A percentile compares a stretch with the other conserved stretches of the same genome.
phyloP scores from a whole-genome alignment of 1,140 invertebrate genomes.

The Lasaia peninsularis region DNA sequence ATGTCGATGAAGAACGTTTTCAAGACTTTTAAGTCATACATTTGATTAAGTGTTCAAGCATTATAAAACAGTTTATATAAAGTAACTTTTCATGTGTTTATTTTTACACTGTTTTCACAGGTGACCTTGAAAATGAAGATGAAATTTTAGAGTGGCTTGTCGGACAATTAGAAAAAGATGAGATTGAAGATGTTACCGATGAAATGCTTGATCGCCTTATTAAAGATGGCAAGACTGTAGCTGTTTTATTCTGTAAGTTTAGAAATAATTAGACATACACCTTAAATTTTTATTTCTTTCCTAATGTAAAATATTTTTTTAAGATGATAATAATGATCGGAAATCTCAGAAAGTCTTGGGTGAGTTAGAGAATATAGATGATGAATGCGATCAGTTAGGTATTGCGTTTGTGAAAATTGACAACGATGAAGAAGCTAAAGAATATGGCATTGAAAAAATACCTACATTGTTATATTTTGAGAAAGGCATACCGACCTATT shows the following conservation, averaged over 20 bases:
- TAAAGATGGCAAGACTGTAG: constrained; percentile 91
- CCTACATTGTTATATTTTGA: constrained; percentile 94
- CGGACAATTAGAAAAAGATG: constrained; percentile 91
- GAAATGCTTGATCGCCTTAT: constrained; percentile 95
- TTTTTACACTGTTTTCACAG: constrained; percentile 58
- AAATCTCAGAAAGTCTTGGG: constrained; percentile 91
- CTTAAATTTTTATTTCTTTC: background rate
- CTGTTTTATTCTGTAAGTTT: constrained; percentile 95
- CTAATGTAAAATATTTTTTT: constrained; percentile 20
- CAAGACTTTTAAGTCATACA: too few species aligned
- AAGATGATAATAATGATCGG: constrained; percentile 94
- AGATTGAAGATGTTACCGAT: constrained; percentile 96
- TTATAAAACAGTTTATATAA: background rate
- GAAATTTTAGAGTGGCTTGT: constrained; percentile 93
- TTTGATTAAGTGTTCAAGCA: too few species aligned
- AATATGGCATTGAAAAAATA: constrained; percentile 93
- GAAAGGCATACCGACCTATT: constrained; percentile 91
- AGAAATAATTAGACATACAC: background rate
- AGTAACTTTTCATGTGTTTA: background rate
- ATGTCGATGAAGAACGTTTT: too few species aligned
- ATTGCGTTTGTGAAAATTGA: constrained; percentile 96
- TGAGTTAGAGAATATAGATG: constrained; percentile 96
- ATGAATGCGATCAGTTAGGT: constrained; percentile 92
- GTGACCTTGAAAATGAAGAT: constrained; percentile 93
- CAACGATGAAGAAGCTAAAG: constrained; percentile 91